Percentiles rank a stretch among this genome's conserved stretches.
phyloP scores from a whole-genome alignment of 2,113 vertebrate genomes.

The Chionomys nivalis region DNA sequence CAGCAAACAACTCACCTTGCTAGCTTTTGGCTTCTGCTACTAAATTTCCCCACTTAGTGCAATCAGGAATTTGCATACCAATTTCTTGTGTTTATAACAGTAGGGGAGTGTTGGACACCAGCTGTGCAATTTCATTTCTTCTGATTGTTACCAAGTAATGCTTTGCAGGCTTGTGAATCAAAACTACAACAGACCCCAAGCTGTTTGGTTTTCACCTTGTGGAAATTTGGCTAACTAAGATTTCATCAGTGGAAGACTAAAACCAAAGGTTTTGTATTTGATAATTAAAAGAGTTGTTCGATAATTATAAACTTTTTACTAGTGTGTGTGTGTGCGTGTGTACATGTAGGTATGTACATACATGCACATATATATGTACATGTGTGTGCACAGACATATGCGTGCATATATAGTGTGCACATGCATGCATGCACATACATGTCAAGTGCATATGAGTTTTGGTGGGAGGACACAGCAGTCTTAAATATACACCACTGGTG shows the following conservation, averaged over 20 bases:
- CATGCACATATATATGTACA: not conserved
- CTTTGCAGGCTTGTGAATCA: conserved; percentile 84
- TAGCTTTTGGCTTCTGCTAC: conserved; percentile 26
- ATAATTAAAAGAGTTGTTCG: not conserved
- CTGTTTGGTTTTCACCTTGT: conserved; percentile 73
- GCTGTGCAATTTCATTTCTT: conserved; percentile 71
- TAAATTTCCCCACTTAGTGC: not conserved
- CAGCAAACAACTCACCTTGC: conserved; percentile 2
- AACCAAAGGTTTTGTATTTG: conserved; percentile 11
- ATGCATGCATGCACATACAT: not conserved
- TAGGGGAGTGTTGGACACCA: conserved; percentile 78
- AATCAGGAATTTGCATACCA: conserved; percentile 79
- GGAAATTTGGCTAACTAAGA: conserved; percentile 70
- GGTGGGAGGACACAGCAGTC: not conserved
- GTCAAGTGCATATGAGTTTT: not conserved
- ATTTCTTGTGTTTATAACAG: conserved; percentile 81
- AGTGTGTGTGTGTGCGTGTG: not conserved
- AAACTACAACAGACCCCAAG: conserved; percentile 80
- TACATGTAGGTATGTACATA: too few species aligned
- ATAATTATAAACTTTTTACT: not conserved
- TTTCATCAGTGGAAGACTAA: conserved; percentile 10
- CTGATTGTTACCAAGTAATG: conserved; percentile 85
- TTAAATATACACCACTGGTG: not conserved
- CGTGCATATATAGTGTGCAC: not conserved
- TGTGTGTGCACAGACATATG: not conserved